Conservation (phyloP, 2,888 invertebrate species). For the Vandiemenella viatica region DNA sequence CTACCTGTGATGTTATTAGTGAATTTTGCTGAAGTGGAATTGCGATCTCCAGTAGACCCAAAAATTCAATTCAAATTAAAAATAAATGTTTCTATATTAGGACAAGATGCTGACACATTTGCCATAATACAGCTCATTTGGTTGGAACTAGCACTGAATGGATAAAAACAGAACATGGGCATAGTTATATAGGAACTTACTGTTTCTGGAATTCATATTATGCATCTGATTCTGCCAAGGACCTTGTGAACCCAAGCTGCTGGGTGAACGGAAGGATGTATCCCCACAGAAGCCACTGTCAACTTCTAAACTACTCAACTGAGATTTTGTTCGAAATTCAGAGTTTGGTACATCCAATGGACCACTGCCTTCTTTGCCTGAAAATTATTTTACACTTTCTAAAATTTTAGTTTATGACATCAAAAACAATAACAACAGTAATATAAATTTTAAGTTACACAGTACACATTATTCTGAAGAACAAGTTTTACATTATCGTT, state of each 20-base stretch:
- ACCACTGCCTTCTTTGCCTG: slow-evolving; percentile 7
- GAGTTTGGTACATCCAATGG: slow-evolving; percentile 13
- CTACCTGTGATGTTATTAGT: too few species aligned
- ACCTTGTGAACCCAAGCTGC: slow-evolving; percentile 9
- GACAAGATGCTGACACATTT: too few species aligned
- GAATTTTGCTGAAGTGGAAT: too few species aligned
- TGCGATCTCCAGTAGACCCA: too few species aligned
- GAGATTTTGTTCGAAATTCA: slow-evolving; percentile 3
- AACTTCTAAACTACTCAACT: slow-evolving; percentile 13
- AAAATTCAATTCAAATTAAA: too few species aligned
- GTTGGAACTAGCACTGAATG: too few species aligned
- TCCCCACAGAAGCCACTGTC: slow-evolving; percentile 21
- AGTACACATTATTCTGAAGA: not conserved
- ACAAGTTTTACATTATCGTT: not conserved
- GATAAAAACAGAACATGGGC: too few species aligned
- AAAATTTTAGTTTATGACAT: not conserved
- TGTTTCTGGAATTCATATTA: too few species aligned
- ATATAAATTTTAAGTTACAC: not conserved
- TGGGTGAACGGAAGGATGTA: slow-evolving; percentile 18
- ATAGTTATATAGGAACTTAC: too few species aligned
- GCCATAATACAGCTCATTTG: too few species aligned
- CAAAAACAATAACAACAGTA: not conserved
- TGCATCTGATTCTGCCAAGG: too few species aligned
- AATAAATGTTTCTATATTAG: too few species aligned
- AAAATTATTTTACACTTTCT: not conserved